Conservation (phyloP, 2,888 invertebrate genomes). For the Eucera pruinosa region DNA sequence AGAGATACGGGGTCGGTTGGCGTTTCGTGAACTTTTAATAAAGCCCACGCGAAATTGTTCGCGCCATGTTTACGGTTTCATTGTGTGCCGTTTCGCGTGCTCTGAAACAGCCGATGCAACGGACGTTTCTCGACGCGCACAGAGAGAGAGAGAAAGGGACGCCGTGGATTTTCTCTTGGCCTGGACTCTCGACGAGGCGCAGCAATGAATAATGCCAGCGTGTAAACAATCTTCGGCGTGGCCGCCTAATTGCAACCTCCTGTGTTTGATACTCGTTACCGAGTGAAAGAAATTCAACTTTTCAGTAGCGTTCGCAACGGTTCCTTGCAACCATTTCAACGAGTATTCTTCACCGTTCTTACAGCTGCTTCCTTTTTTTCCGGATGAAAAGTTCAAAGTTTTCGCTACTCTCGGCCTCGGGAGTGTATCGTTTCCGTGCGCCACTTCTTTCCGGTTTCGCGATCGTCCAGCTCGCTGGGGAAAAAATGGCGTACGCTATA, state of each 20-base stretch:
- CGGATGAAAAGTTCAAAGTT: neutral
- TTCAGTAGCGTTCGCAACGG: neutral
- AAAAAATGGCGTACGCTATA: too few relatives aligned
- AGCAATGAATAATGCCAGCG: constrained; percentile 16
- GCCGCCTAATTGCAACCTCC: constrained; percentile 13
- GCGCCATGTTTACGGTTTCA: constrained; percentile 42
- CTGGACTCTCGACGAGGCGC: neutral
- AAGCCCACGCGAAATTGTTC: constrained; percentile 43
- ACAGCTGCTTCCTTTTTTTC: neutral
- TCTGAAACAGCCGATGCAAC: constrained; percentile 16
- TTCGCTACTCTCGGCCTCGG: neutral
- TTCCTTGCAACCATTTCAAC: too few relatives aligned
- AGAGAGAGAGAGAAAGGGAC: neutral
- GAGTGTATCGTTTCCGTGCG: too few relatives aligned
- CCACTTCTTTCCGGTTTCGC: neutral
- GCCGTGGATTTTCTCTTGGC: constrained; percentile 6
- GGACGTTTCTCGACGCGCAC: constrained; percentile 3
- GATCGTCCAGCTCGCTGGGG: too few relatives aligned
- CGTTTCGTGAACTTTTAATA: constrained; percentile 48
- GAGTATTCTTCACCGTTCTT: too few relatives aligned
- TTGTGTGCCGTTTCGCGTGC: constrained; percentile 26
- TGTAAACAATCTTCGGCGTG: constrained; percentile 29
- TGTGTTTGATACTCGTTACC: constrained; percentile 28
- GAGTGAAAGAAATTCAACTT: neutral
- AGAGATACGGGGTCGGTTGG: neutral